Percentiles rank a stretch among this genome's conserved stretches.
These are phyloP conservation scores for Chrysomela aeneicollis DNA, from an alignment of 2,888 invertebrate species.

Conservation along the genomic window DNA sequence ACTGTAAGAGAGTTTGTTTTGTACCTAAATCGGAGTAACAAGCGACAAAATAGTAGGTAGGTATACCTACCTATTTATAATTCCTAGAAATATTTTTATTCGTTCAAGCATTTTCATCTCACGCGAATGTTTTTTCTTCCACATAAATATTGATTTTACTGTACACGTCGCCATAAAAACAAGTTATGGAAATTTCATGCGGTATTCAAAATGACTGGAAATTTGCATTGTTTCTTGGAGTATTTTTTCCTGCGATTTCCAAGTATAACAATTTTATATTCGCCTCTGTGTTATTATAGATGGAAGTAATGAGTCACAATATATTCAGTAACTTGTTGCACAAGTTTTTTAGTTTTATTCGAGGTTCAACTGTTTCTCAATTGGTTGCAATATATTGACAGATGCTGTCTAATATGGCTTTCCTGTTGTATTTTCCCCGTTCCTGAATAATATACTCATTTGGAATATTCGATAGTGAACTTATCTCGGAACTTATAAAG, in stretches of 20 bases:
- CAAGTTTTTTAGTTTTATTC: neutral
- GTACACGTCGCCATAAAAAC: conserved; percentile 2
- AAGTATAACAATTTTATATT: neutral
- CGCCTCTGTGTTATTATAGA: neutral
- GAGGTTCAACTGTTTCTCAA: too few species aligned
- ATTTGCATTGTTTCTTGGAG: neutral
- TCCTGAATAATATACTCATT: too few species aligned
- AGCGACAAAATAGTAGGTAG: too few species aligned
- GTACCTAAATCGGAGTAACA: too few species aligned
- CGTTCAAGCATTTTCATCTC: neutral
- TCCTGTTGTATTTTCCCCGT: too few species aligned
- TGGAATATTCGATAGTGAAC: too few species aligned
- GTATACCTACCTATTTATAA: too few species aligned
- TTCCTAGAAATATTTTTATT: too few species aligned
- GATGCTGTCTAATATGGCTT: too few species aligned
- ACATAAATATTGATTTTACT: conserved; percentile 3
- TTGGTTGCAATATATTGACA: too few species aligned
- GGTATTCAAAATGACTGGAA: neutral
- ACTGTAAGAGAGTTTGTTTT: too few species aligned
- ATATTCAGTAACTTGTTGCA: neutral
- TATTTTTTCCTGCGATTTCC: neutral
- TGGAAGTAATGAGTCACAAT: neutral
- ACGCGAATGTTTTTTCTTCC: neutral
- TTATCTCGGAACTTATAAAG: too few species aligned
- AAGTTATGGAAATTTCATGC: conserved; percentile 3